Base-by-base conservation (phyloP, 1,140 invertebrate species). In the fruit fly (Drosophila melanogaster) region DNA sequence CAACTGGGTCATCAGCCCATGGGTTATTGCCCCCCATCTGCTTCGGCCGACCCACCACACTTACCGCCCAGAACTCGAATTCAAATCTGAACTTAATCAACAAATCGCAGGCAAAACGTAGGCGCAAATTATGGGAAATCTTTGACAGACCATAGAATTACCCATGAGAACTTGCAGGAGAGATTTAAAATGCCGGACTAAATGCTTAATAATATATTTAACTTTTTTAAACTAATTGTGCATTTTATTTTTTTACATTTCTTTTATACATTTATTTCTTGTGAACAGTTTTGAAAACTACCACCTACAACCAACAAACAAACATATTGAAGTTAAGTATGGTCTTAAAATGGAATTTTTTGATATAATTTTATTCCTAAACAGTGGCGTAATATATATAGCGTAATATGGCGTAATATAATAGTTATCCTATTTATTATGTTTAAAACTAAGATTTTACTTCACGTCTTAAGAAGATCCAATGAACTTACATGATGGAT, bases 21-120 rank as follows among this genome's bases (percentile, higher is more conserved):
- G 65, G 66, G 67, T 51, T 57, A 54, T 59, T 50, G 50, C 19
- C 51, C 61, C 60, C 56, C 58, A 38, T 38, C 37, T 54, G 49
- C 51, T 38, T 7, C 30, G 37, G 26, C 60, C 55, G 67, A 76
- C 37, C 53, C 62, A 71, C 24, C 47, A 49, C 59, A 61, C 47
- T 30, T 44, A 10, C 38, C 55, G 24, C 43, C 49, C 40, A 77
- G 47, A 65, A 67, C 38, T 54, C 19, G 40, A 43, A 44, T 44
- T 58, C 35, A 69, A 80, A 80, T 85, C 73, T 77, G 80, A 80
- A 80, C 71, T 65, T 85, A 85, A 84, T 84, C 81, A 73, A 72
- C 58, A 44, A 56, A 71, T 64, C 71, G 49, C 38, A 58, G 10
- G 54, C 22, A 55, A 54, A 56, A 47, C 17, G 30, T 24, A 24